These are phyloP conservation scores for Gracilinanus agilis DNA, from an alignment of 2,113 vertebrate genomes.

Conservation along the genomic window DNA sequence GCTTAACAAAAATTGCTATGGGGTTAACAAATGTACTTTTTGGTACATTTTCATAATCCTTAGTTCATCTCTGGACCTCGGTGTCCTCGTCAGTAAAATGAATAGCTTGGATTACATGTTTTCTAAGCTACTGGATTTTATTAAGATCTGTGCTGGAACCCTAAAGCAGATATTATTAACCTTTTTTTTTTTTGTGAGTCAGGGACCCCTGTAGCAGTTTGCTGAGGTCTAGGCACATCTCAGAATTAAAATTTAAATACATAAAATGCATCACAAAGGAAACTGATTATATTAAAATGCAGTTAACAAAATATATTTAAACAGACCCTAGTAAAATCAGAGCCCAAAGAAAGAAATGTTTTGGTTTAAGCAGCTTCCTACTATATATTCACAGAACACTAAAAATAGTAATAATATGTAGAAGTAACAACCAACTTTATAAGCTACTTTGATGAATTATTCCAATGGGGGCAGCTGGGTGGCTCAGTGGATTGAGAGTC, in stretches of 20 bases:
- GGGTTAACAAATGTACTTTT: background rate
- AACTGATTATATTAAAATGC: background rate
- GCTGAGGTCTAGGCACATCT: background rate
- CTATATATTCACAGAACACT: background rate
- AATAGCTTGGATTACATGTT: background rate
- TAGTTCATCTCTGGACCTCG: background rate
- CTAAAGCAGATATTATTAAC: background rate
- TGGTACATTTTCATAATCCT: background rate
- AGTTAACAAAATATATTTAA: background rate
- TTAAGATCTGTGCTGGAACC: background rate
- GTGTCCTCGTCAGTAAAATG: background rate
- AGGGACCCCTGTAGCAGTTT: background rate
- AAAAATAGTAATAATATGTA: background rate
- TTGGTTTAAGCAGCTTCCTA: slow-evolving; percentile 33
- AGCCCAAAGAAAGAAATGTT: slow-evolving; percentile 11
- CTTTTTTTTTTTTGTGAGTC: background rate
- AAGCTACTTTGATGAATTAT: slow-evolving; percentile 18
- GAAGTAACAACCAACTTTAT: slow-evolving; percentile 7
- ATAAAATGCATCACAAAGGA: background rate
- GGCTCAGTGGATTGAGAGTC: too few relatives aligned
- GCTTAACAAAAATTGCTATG: background rate
- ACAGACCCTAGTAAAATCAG: background rate
- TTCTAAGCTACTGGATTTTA: background rate
- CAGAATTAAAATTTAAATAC: background rate
- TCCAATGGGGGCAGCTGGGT: too few relatives aligned